These are phyloP conservation scores for Scomberomorus guttatus DNA, from an alignment of 2,797 vertebrate genomes.

Conservation along the genomic window DNA sequence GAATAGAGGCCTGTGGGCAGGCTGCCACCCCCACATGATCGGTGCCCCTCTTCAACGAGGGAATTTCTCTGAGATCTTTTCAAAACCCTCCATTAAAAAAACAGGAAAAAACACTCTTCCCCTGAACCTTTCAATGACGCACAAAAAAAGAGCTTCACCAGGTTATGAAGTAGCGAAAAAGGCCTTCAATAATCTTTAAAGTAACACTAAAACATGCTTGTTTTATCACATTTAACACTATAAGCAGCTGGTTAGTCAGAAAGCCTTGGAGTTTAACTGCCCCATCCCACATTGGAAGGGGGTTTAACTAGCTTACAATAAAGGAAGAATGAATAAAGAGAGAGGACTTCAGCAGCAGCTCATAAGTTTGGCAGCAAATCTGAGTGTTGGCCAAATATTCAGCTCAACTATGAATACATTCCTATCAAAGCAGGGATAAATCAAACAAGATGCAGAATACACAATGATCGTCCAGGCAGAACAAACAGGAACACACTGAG, in stretches of 20 bases:
- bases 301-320: slow-evolving; percentile 44
- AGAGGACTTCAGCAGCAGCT: slow-evolving; percentile 41
- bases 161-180: slow-evolving; percentile 52
- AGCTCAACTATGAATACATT: slow-evolving; percentile 61
- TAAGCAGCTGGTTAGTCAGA: slow-evolving; percentile 63
- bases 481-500: slow-evolving; percentile 22
- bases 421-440: slow-evolving; percentile 51
- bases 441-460: slow-evolving; percentile 49
- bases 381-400: slow-evolving; percentile 61
- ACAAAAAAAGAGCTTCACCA: slow-evolving; percentile 25
- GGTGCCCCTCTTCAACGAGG: slow-evolving; percentile 54
- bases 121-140: slow-evolving; percentile 20
- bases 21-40: slow-evolving; percentile 66
- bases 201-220: slow-evolving; percentile 50
- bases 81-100: slow-evolving; percentile 41
- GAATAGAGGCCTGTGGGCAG: slow-evolving; percentile 62
- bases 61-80: slow-evolving; percentile 56
- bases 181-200: slow-evolving; percentile 65
- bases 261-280: slow-evolving; percentile 63
- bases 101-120: slow-evolving; percentile 15
- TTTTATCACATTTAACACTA: slow-evolving; percentile 72
- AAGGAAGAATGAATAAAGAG: slow-evolving; percentile 35
- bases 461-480: slow-evolving; percentile 35
- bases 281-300: slow-evolving; percentile 31
- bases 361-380: slow-evolving; percentile 45